Evolutionary conservation across 2,797 vertebrate genomes (phyloP).

Genomic region (Sebastiscus albofasciatus): DNA sequence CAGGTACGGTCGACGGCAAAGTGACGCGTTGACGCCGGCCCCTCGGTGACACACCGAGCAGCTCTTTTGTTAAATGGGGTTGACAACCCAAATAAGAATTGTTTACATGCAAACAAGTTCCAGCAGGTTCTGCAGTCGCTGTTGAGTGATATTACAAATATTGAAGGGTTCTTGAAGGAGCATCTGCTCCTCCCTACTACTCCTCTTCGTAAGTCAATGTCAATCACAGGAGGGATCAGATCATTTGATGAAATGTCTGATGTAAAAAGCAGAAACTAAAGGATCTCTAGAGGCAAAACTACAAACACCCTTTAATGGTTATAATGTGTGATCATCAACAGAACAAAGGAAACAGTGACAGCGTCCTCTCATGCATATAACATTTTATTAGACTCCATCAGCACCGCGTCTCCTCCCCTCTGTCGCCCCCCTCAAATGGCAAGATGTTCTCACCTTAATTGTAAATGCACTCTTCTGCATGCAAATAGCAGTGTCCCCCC

Average conservation of each 20-base stretch:
- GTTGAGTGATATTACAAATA: slow-evolving; percentile 17
- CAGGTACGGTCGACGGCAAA: slow-evolving; percentile 65
- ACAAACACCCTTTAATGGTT: not conserved
- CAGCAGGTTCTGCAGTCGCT: not conserved
- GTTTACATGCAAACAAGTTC: slow-evolving; percentile 62
- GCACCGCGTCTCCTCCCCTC: not conserved
- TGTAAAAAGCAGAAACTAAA: not conserved
- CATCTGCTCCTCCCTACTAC: not conserved
- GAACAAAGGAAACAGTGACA: slow-evolving; percentile 15
- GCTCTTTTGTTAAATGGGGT: slow-evolving; percentile 50
- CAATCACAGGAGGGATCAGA: not conserved
- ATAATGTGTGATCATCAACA: not conserved
- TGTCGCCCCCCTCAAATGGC: slow-evolving; percentile 34
- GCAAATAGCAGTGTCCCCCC: slow-evolving; percentile 44
- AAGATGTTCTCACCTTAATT: slow-evolving; percentile 60
- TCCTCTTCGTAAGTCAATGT: not conserved
- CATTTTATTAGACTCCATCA: slow-evolving; percentile 31
- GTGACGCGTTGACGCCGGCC: slow-evolving; percentile 51
- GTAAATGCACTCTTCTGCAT: slow-evolving; percentile 57
- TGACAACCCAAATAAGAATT: slow-evolving; percentile 64
- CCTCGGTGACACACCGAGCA: slow-evolving; percentile 42
- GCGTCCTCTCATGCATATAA: not conserved
- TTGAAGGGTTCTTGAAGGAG: slow-evolving; percentile 11
- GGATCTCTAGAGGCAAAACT: not conserved
- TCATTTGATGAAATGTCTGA: not conserved